phyloP scores from a whole-genome alignment of 64 coral and sea anemone genomes.

The Montipora capricornis region DNA sequence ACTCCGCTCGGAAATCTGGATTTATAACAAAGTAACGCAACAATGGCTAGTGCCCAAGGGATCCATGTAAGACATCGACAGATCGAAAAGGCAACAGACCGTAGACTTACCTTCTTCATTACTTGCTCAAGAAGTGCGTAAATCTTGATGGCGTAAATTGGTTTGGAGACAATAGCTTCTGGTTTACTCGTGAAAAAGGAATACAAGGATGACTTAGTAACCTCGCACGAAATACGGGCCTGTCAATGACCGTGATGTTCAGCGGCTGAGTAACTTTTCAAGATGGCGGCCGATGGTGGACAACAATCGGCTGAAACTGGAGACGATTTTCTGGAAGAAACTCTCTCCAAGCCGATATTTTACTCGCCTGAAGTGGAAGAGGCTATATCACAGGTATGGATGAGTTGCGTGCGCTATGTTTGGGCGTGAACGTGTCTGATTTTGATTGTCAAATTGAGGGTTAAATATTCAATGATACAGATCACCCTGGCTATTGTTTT shows the following conservation, averaged over 20 bases:
- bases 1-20: conserved; percentile 33
- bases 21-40: conserved; percentile 37
- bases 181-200: conserved; percentile 18
- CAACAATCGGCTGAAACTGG: conserved; percentile 32
- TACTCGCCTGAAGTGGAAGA: conserved; percentile 96
- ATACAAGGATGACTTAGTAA: conserved; percentile 37
- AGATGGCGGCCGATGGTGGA: conserved; percentile 85
- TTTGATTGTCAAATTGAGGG: background rate
- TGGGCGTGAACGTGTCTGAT: background rate
- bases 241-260: background rate
- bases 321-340: conserved; percentile 92
- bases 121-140: conserved; percentile 16
- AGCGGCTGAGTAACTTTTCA: conserved; percentile 69
- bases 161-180: background rate
- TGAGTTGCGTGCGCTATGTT: background rate
- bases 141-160: background rate
- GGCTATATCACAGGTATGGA: conserved; percentile 90
- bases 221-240: background rate
- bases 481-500: background rate
- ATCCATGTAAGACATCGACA: background rate
- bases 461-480: background rate
- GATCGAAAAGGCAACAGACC: background rate
- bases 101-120: conserved; percentile 29
- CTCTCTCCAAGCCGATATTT: conserved; percentile 77
- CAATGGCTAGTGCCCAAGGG: too few species aligned